Evolutionary conservation across 2,888 invertebrate species (phyloP).

Genomic region (Hydroisotoma schaefferi): DNA sequence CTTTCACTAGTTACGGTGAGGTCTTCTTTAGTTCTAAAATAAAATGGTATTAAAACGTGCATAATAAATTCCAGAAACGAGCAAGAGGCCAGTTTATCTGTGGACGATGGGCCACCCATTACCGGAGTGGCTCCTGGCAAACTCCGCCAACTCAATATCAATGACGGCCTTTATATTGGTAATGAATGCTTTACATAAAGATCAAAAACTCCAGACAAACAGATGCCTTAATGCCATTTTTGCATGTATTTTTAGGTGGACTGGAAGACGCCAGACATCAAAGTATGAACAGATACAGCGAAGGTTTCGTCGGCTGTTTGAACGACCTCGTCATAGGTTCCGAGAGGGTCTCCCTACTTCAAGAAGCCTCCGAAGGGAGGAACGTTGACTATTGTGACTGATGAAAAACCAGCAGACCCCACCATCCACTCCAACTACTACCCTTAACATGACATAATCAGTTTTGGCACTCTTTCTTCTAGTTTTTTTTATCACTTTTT

Average conservation of each 20-base stretch:
- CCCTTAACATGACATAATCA: not conserved
- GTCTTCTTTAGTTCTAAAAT: not conserved
- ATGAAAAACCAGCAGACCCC: conserved; percentile 9
- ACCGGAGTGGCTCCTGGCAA: conserved; percentile 80
- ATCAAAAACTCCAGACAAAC: not conserved
- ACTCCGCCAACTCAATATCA: conserved; percentile 76
- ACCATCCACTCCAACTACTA: not conserved
- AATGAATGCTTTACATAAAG: conserved; percentile 46
- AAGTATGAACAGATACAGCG: conserved; percentile 61
- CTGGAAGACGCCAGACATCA: conserved; percentile 68
- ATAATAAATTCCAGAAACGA: conserved; percentile 63
- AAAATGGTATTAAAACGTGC: not conserved
- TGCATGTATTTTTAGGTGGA: conserved; percentile 67
- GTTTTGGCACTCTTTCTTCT: too few relatives aligned
- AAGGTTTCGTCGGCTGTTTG: conserved; percentile 76
- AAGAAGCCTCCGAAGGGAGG: conserved; percentile 62
- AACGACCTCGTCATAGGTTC: conserved; percentile 76
- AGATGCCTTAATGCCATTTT: conserved; percentile 20
- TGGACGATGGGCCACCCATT: conserved; percentile 80
- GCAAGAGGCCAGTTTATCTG: conserved; percentile 78
- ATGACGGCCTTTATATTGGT: conserved; percentile 88
- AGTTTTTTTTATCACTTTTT: too few relatives aligned
- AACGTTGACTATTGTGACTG: conserved; percentile 52
- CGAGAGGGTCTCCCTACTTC: conserved; percentile 64
- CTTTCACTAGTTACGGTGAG: not conserved